A percentile compares a stretch with the other conserved stretches of the same genome.
phyloP scores from a whole-genome alignment of 35 echinoderm and acorn worm genomes.

The Ophioderma brevispina region DNA sequence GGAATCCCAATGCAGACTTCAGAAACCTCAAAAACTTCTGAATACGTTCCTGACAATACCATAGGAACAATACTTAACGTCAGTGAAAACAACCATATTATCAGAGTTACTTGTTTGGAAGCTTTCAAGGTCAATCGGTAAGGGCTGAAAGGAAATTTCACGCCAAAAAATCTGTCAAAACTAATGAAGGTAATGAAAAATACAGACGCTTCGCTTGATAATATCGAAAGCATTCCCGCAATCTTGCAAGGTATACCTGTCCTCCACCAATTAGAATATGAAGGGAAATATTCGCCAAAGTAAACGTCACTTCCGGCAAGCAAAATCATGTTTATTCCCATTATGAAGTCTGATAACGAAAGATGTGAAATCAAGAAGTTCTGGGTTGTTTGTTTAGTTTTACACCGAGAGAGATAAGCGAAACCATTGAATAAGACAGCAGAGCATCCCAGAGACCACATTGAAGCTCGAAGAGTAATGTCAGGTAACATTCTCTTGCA shows the following conservation, averaged over 20 bases:
- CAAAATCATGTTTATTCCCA: conserved; percentile 41
- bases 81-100: too few relatives aligned
- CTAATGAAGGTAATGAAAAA: conserved; percentile 37
- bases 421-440: too few relatives aligned
- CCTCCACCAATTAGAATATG: conserved; percentile 21
- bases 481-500: too few relatives aligned
- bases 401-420: too few relatives aligned
- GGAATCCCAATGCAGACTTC: conserved; percentile 15
- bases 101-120: too few relatives aligned
- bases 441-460: too few relatives aligned
- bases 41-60: too few relatives aligned
- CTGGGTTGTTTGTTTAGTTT: background rate
- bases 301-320: background rate
- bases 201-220: conserved; percentile 52
- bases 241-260: conserved; percentile 4
- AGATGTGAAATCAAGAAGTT: conserved; percentile 20
- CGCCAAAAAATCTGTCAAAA: conserved; percentile 36
- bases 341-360: conserved; percentile 29
- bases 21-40: background rate
- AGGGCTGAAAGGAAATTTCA: conserved; percentile 38
- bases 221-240: conserved; percentile 25
- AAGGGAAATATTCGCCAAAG: conserved; percentile 15
- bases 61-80: too few relatives aligned
- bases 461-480: too few relatives aligned
- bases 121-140: too few relatives aligned